Base-by-base conservation (phyloP, 2,888 invertebrate genomes). In the Rhingia campestris region DNA sequence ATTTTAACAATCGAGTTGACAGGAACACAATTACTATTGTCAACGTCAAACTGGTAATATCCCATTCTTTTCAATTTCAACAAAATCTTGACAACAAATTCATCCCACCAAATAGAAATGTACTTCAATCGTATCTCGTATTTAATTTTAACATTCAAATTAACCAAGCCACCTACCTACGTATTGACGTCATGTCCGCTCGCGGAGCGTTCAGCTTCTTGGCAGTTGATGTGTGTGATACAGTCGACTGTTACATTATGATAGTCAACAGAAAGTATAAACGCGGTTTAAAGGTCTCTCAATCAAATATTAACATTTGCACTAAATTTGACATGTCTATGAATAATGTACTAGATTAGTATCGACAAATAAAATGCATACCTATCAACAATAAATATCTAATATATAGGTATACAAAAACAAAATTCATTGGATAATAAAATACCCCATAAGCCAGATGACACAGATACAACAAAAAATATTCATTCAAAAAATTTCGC, bases 171-270 rank as follows among this genome's bases (percentile, higher is more conserved):
- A 90, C 90, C 90, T 90, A 90, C 90, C 90, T 89, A 90, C 91
- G 89, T 88, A 90, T 90, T 90, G 91, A 90, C 90, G 90, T 91
- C 90, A 90, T 88, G 89, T 91, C 90, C 89, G 90, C 45, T 49
- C 53, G 35, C 61, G 41, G 33, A 61, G 41, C 39, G 49, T 32
- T 37, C 35, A 6, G 64, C 22, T 47, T 37, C 12, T 58, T 12
- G 35, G 33, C 6, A 4, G 30, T 1, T 14, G 35, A 6, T 12
- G n/a, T 37, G 6, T 12, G 37, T 22, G 22, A 22, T 22, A 56
- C 14, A 33, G 66, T 54, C 14, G 37, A 3, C 37, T 30, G 66
- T 39, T 35, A 10, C 54, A 22, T 35, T 33, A 33, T 51, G 53
- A 33, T 43, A 67, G 45, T 51, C 37, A 3, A 35, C 5, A 49